Evolutionary conservation across 2,797 vertebrate genomes (phyloP).

Genomic region (Serranus cabrilla): DNA sequence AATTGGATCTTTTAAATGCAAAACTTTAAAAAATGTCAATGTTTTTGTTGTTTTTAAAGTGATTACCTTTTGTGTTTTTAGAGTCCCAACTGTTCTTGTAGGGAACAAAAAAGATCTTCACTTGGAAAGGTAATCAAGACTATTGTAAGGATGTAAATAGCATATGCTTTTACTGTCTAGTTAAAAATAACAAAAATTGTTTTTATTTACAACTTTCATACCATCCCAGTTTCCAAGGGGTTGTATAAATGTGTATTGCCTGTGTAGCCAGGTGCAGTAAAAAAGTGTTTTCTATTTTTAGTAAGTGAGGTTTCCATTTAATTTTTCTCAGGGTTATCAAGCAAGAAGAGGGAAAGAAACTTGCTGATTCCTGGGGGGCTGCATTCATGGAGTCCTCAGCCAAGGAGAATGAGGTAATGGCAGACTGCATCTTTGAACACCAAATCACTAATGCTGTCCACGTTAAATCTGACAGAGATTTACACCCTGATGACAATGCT

Average conservation of each 20-base stretch:
- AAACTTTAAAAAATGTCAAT: constrained; percentile 57
- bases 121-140: constrained; percentile 86
- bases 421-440: not conserved
- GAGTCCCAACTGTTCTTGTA: constrained; percentile 91
- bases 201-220: too few species aligned
- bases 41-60: not conserved
- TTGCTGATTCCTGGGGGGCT: constrained; percentile 90
- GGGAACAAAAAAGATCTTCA: constrained; percentile 93
- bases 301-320: not conserved
- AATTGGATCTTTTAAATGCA: not conserved
- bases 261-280: not conserved
- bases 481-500: constrained; percentile 14
- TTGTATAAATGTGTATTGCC: not conserved
- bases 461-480: constrained; percentile 8
- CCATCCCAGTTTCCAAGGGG: too few species aligned
- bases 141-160: not conserved
- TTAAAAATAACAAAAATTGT: not conserved
- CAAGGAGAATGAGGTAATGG: constrained; percentile 90
- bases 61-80: constrained; percentile 65
- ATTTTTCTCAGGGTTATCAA: constrained; percentile 86
- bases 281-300: not conserved
- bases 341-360: constrained; percentile 90
- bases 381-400: constrained; percentile 92
- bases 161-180: not conserved
- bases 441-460: not conserved